These are phyloP conservation scores for Anarsia innoxiella DNA, from an alignment of 2,888 invertebrate genomes.

Conservation along the genomic window DNA sequence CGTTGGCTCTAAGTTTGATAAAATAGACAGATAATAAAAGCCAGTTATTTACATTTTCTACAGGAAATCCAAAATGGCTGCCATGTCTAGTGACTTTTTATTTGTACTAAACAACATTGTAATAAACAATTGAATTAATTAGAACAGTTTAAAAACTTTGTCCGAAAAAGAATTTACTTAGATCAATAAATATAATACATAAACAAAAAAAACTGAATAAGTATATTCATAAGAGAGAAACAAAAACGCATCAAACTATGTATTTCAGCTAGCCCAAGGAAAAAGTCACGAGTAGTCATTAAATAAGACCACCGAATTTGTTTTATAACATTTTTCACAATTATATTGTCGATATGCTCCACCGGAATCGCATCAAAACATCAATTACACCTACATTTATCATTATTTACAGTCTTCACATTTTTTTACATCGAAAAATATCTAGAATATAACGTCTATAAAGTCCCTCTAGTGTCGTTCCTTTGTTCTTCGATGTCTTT, in stretches of 20 bases:
- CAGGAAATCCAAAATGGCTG: conserved; percentile 26
- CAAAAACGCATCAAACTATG: too few relatives aligned
- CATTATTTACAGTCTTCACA: conserved; percentile 67
- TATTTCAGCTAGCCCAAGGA: too few relatives aligned
- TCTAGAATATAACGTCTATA: conserved; percentile 42
- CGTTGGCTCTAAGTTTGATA: conserved; percentile 5
- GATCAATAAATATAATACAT: too few relatives aligned
- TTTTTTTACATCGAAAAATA: conserved; percentile 35
- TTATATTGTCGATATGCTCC: conserved; percentile 71
- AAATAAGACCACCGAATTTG: too few relatives aligned
- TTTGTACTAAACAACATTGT: too few relatives aligned
- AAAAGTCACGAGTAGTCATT: too few relatives aligned
- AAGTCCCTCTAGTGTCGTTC: conserved; percentile 47
- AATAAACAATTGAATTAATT: too few relatives aligned
- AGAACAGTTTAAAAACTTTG: too few relatives aligned
- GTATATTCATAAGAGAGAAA: too few relatives aligned
- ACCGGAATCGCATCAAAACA: conserved; percentile 48
- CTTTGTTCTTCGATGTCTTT: conserved; percentile 43
- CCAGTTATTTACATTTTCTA: conserved; percentile 35
- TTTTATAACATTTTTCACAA: not conserved
- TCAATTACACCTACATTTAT: conserved; percentile 37
- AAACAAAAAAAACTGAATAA: too few relatives aligned
- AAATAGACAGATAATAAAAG: conserved; percentile 22
- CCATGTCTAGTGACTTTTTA: conserved; percentile 23
- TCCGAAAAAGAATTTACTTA: too few relatives aligned